These are phyloP conservation scores for Sinocyclocheilus grahami DNA, from an alignment of 2,113 vertebrate genomes.

Conservation along the genomic window DNA sequence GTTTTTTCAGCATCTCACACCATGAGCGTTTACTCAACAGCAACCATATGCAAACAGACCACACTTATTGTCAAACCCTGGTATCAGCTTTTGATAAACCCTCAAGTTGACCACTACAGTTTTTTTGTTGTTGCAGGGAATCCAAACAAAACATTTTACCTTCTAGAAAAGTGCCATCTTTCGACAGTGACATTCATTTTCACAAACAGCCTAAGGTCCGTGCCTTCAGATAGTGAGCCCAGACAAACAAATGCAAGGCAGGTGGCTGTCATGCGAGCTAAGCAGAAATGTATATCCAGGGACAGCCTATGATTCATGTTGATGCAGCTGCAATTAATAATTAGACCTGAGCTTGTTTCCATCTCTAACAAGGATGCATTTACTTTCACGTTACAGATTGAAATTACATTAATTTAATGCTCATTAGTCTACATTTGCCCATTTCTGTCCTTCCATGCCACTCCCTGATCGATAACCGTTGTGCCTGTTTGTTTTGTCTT, in stretches of 20 bases:
- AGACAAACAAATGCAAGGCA: not conserved
- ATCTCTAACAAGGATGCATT: conserved; percentile 1
- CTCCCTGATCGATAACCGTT: conserved; percentile 11
- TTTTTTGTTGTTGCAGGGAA: too few species aligned
- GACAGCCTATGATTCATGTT: not conserved
- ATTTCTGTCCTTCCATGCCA: not conserved
- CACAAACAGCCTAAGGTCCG: too few species aligned
- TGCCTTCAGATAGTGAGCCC: not conserved
- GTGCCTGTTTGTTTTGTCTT: conserved; percentile 60
- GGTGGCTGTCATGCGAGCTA: conserved; percentile 2
- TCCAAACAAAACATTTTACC: too few species aligned
- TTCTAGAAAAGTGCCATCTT: too few species aligned
- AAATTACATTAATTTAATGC: conserved; percentile 1
- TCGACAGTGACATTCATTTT: too few species aligned
- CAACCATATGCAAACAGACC: too few species aligned
- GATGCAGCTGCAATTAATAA: conserved; percentile 15
- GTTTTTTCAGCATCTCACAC: too few species aligned
- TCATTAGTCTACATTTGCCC: not conserved
- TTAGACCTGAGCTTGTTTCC: not conserved
- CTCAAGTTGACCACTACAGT: too few species aligned
- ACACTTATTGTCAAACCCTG: too few species aligned
- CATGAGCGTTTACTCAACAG: too few species aligned
- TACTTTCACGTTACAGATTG: not conserved
- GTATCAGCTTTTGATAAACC: too few species aligned
- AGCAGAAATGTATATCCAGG: conserved; percentile 7